Percentiles rank a stretch among this genome's conserved stretches.
Evolutionary conservation across 2,797 vertebrate genomes (phyloP).

Genomic region (Alca torda): DNA sequence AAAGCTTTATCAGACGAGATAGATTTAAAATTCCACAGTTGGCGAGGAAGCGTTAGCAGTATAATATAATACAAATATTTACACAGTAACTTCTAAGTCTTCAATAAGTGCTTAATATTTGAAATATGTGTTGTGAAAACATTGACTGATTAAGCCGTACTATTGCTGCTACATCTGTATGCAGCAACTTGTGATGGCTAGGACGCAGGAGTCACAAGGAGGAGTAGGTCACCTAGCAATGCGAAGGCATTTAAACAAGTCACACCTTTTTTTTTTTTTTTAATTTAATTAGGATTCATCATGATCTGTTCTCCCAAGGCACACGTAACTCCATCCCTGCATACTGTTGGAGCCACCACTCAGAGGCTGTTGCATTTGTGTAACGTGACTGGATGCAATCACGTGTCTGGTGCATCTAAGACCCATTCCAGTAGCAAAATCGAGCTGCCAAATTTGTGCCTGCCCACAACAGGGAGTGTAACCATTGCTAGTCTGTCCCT

Average conservation of each 20-base stretch:
- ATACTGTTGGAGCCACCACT: fast-evolving
- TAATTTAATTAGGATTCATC: neutral
- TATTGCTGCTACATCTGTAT: conserved; percentile 51
- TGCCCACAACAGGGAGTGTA: neutral
- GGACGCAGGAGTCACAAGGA: neutral
- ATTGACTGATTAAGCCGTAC: conserved; percentile 50
- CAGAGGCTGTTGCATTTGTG: neutral
- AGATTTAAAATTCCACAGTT: conserved; percentile 69
- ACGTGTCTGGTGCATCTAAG: neutral
- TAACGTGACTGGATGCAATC: neutral
- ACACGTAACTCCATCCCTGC: neutral
- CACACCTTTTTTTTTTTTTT: neutral
- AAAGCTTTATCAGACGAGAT: conserved; percentile 63
- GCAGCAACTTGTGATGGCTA: neutral
- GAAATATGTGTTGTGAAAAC: conserved; percentile 71
- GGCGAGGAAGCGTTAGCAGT: conserved; percentile 37
- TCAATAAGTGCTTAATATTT: conserved; percentile 69
- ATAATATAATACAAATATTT: conserved; percentile 70
- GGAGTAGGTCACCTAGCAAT: neutral
- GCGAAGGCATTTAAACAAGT: neutral
- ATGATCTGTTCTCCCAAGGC: neutral
- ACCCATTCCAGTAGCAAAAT: neutral
- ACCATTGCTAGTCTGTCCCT: neutral
- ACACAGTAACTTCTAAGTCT: conserved; percentile 65
- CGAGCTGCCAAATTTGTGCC: neutral